Evolutionary conservation across 2,113 vertebrate genomes (phyloP), one percentile per base, ranked within the genome.

Genomic region (Tupaia tana): DNA sequence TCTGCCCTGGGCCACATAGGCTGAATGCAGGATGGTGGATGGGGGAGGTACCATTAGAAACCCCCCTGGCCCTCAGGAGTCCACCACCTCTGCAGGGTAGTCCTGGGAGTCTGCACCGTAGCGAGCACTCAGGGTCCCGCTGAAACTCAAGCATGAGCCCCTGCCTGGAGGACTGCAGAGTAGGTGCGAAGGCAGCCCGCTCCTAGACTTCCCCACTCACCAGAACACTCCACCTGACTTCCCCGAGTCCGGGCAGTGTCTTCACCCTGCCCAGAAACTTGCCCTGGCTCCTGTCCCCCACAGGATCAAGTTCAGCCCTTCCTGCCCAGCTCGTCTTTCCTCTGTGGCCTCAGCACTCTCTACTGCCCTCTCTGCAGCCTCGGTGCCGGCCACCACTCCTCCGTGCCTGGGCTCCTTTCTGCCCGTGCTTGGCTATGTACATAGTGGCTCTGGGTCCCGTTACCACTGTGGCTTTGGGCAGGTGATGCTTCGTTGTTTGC

Each of bases 401-500:
- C 0, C 24, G 0, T 12, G 20, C 58, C 18, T 6, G 43, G 77
- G 22, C 69, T 85, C 27, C 75, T 91, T 64, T 91, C 69, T 31
- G 18, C 69, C 84, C 18, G n/a, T 10, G 27, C 2, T 1, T 56
- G 31, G 56, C 67, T 77, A 4, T 0, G 10, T 84, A 67, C 0
- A 25, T 0, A 2, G 70, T 27, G 77, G 14, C 80, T 77, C 61
- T 95, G 19, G 9, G 20, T 77, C 9, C 52, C 61, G 0, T 89
- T 56, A 83, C 7, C 64, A 31, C 20, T 29, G 2, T 67, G 86
- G 81, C 73, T 19, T 85, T 9, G 56, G 27, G 66, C 54, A 86
- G 75, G 19, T 3, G 11, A 43, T 22, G 79, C 78, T 75, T 86
- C 79, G 86, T 25, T 91, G 25, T 89, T 59, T 93, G 81, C 25